Percentiles rank a stretch among this genome's conserved stretches.
These are phyloP conservation scores for Tautogolabrus adspersus DNA, from an alignment of 2,113 vertebrate species.

Conservation along the genomic window DNA sequence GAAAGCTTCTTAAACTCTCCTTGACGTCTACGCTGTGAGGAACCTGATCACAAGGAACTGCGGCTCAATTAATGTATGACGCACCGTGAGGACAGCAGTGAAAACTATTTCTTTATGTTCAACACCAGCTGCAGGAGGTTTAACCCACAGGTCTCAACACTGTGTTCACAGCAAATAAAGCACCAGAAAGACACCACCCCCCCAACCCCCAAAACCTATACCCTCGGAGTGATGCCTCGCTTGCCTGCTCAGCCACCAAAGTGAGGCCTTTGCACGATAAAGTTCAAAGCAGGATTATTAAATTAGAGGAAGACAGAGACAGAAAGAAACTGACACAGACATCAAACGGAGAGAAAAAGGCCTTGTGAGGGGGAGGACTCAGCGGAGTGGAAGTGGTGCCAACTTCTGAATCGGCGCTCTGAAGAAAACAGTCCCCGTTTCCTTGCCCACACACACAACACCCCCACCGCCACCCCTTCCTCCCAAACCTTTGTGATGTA, in stretches of 20 bases:
- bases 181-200: background rate
- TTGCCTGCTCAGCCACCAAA: slow-evolving; percentile 63
- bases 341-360: slow-evolving; percentile 74
- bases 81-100: background rate
- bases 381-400: slow-evolving; percentile 65
- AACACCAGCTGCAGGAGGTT: slow-evolving; percentile 28
- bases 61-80: background rate
- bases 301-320: slow-evolving; percentile 79
- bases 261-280: slow-evolving; percentile 62
- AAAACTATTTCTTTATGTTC: slow-evolving; percentile 16
- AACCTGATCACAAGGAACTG: background rate
- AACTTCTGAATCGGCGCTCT: slow-evolving; percentile 69
- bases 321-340: slow-evolving; percentile 77
- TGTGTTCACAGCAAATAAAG: slow-evolving; percentile 40
- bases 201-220: background rate
- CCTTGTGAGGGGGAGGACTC: slow-evolving; percentile 68
- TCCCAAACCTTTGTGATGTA: slow-evolving; percentile 69
- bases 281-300: slow-evolving; percentile 82
- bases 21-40: background rate
- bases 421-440: slow-evolving; percentile 64
- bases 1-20: background rate
- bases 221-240: slow-evolving; percentile 41
- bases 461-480: background rate
- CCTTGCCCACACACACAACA: slow-evolving; percentile 41
- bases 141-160: slow-evolving; percentile 22